Evolutionary conservation across 2,113 vertebrate genomes (phyloP).

Genomic region (Salminus brasiliensis): DNA sequence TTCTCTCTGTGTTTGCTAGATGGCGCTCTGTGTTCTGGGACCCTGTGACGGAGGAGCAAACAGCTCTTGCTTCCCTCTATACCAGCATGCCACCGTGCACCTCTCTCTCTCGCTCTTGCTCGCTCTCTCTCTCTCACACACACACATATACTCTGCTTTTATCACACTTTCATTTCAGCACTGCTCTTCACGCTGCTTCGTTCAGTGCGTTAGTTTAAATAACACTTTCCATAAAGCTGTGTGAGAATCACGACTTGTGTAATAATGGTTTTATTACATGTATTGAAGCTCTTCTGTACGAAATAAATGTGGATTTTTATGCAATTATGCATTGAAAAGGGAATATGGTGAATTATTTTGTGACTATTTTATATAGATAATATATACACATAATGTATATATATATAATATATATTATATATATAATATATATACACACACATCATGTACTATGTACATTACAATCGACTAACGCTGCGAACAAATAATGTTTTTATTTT

Average conservation of each 20-base stretch:
- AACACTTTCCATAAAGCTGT: neutral
- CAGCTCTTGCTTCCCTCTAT: slow-evolving; percentile 52
- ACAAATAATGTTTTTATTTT: no score
- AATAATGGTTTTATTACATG: neutral
- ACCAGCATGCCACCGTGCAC: slow-evolving; percentile 32
- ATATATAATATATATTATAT: no score
- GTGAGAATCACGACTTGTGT: neutral
- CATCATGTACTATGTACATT: neutral
- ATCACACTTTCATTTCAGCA: neutral
- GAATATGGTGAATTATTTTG: neutral
- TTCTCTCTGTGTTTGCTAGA: slow-evolving; percentile 89
- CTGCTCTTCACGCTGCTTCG: slow-evolving; percentile 1
- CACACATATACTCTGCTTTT: neutral
- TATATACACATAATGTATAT: neutral
- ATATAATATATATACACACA: no score
- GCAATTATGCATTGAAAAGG: neutral
- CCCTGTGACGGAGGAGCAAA: slow-evolving; percentile 70
- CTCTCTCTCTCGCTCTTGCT: neutral
- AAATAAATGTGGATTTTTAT: neutral
- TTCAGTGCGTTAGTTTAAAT: neutral
- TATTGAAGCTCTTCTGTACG: neutral
- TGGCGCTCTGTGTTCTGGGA: slow-evolving; percentile 92
- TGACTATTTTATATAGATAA: neutral
- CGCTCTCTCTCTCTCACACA: slow-evolving; percentile 1
- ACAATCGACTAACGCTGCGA: no score